phyloP scores from a whole-genome alignment of 1,140 invertebrate species.

The Arctopsyche grandis region DNA sequence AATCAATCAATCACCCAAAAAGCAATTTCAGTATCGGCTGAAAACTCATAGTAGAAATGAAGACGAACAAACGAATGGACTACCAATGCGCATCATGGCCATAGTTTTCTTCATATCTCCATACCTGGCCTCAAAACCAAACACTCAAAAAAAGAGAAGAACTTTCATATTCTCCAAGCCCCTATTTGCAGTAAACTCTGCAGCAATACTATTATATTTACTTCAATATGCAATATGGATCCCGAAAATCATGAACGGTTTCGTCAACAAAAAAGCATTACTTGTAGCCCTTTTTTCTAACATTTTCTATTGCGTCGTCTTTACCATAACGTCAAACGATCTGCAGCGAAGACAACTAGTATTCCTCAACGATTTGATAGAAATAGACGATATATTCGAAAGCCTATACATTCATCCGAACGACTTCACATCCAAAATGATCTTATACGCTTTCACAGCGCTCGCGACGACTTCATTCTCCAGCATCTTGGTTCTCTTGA shows the following conservation, averaged over 20 bases:
- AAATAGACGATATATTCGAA: conserved; percentile 21
- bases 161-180: conserved; percentile 11
- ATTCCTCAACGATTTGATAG: conserved; percentile 26
- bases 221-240: not conserved
- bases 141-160: no score
- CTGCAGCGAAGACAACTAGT: not conserved
- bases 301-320: not conserved
- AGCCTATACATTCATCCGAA: not conserved
- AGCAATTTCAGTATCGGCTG: no score
- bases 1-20: no score
- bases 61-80: no score
- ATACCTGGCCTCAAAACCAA: no score
- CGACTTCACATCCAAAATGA: not conserved
- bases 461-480: not conserved
- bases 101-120: no score
- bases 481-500: not conserved
- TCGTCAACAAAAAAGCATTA: not conserved
- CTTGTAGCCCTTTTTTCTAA: not conserved
- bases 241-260: not conserved
- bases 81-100: no score
- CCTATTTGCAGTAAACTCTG: not conserved
- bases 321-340: not conserved
- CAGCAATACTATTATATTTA: not conserved
- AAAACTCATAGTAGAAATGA: no score
- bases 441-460: not conserved